Evolutionary conservation across 2,797 vertebrate species (phyloP).

Genomic region (Danionella dracula): DNA sequence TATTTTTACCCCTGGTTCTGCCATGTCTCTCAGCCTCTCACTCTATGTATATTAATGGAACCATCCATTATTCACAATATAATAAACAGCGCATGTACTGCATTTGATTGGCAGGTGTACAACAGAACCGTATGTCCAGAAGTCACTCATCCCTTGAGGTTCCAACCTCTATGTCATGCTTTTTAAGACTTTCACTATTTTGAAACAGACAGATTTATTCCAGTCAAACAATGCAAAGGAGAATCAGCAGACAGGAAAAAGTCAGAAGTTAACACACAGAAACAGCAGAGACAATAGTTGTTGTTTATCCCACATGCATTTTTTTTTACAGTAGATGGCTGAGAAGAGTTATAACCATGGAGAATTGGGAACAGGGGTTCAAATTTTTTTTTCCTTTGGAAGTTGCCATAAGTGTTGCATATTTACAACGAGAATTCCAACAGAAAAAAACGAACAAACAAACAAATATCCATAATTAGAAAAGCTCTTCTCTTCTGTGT

Average conservation of each 20-base stretch:
- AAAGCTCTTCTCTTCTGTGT: no score
- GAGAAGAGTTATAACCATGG: no score
- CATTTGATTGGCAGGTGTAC: slow-evolving; percentile 40
- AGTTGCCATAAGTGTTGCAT: no score
- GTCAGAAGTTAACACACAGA: not conserved
- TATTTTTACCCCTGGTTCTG: slow-evolving; percentile 14
- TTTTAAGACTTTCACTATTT: slow-evolving; percentile 6
- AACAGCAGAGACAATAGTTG: not conserved
- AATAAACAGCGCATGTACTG: slow-evolving; percentile 53
- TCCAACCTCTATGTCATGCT: slow-evolving; percentile 1
- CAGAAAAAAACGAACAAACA: no score
- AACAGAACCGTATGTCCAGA: no score
- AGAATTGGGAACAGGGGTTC: not conserved
- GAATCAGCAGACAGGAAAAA: not conserved
- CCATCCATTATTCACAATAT: slow-evolving; percentile 43
- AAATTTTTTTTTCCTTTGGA: not conserved
- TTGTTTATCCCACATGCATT: not conserved
- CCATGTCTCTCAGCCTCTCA: slow-evolving; percentile 43
- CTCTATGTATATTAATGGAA: slow-evolving; percentile 53
- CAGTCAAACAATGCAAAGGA: not conserved
- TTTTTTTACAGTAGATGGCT: not conserved
- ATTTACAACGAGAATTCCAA: no score
- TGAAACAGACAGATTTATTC: slow-evolving; percentile 1
- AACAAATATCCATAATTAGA: no score
- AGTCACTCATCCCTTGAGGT: slow-evolving; percentile 30